Evolutionary conservation across 92 coral and sea anemone genomes (phyloP), one percentile per base, ranked within the genome.

Genomic region (Porites evermanni): DNA sequence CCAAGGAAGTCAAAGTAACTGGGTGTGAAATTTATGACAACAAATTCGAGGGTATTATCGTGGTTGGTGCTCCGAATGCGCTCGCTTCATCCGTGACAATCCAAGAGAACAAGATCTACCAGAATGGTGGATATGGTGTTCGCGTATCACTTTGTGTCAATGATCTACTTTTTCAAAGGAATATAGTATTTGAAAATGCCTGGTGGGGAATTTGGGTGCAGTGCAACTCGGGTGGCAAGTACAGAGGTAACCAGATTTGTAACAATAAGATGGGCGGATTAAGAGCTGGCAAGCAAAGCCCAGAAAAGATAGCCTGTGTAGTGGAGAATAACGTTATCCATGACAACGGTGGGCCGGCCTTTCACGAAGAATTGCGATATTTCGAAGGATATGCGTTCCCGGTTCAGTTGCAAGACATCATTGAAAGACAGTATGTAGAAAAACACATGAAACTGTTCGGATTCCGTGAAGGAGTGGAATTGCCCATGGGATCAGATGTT

Each of bases 211-310:
- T 84, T 8, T 84, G 66, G 50, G 74, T 84, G 23, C 64, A 75
- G 20, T 4, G 47, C 73, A 65, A 84, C 8, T 75, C 88, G 19
- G 73, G 83, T 16, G 72, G 88, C 16, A 32, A 12, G 23, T 74
- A 64, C 23, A 50, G 24, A n/a, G 29, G 66, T 1, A 84, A 84
- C 14, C 52, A 84, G 82, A 67, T 84, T 38, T 75, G 67, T 18
- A 58, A 59, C 26, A 76, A 84, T 67, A 75, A 59, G 54, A 67
- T 84, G 82, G 88, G 88, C 19, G 88, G 83, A 16, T 21, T 76
- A 18, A 77, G 61, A 16, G 75, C 66, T 32, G 64, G 88, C 44
- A 67, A 26, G 2, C 85, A 58, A 78, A 53, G 69, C 44, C 54
- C 73, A 32, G 72, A 78, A 17, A 69, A 23, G 11, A 50, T 61